phyloP scores from a whole-genome alignment of 1,140 invertebrate species.

The Zaprionus taronus region DNA sequence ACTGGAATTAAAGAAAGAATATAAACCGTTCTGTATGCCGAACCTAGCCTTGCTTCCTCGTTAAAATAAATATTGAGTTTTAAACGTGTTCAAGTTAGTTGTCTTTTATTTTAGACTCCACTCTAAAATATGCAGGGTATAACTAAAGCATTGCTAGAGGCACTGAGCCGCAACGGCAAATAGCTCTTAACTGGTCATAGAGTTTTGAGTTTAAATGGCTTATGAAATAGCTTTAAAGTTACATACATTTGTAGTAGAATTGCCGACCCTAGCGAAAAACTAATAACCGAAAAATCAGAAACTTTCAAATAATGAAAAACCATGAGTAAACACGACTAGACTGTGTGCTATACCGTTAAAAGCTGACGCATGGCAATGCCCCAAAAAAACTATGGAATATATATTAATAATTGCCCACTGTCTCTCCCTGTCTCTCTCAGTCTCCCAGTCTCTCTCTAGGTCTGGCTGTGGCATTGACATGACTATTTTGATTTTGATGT shows the following conservation, averaged over 20 bases:
- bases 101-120: background rate
- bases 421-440: background rate
- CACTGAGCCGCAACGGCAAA: slow-evolving; percentile 43
- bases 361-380: slow-evolving; percentile 40
- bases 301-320: slow-evolving; percentile 34
- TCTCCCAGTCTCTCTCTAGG: background rate
- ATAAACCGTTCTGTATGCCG: too few relatives aligned
- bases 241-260: slow-evolving; percentile 13
- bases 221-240: slow-evolving; percentile 45
- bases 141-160: background rate
- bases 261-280: slow-evolving; percentile 22
- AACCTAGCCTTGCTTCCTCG: too few relatives aligned
- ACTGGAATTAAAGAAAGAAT: too few relatives aligned
- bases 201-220: slow-evolving; percentile 35
- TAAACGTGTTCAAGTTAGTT: background rate
- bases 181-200: slow-evolving; percentile 24
- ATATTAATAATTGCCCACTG: slow-evolving; percentile 36
- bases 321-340: background rate
- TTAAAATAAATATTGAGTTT: background rate
- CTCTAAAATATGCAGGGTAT: slow-evolving; percentile 4
- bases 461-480: slow-evolving; percentile 44
- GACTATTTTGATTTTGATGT: slow-evolving; percentile 45
- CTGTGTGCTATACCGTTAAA: background rate
- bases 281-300: slow-evolving; percentile 7
- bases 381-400: slow-evolving; percentile 15